A percentile compares a stretch with the other conserved stretches of the same genome.
These are phyloP conservation scores for Poeciliopsis prolifica DNA, from an alignment of 2,113 vertebrate species.

Conservation along the genomic window DNA sequence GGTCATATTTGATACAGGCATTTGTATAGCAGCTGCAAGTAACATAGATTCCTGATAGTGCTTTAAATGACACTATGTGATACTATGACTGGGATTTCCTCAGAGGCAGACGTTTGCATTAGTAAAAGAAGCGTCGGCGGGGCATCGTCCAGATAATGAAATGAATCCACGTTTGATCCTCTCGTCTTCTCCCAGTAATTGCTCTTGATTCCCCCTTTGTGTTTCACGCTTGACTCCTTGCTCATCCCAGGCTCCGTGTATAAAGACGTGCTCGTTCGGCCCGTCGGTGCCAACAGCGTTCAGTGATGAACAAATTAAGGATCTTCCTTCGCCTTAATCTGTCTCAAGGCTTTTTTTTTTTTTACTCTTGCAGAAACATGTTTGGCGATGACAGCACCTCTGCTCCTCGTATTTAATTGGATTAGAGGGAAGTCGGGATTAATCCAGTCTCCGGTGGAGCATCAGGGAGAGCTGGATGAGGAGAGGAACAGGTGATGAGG, in stretches of 20 bases:
- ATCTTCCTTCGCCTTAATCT: constrained; percentile 70
- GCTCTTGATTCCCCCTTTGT: constrained; percentile 75
- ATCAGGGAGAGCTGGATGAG: constrained; percentile 3
- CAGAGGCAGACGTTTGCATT: constrained; percentile 53
- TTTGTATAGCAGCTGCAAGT: no score
- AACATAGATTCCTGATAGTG: no score
- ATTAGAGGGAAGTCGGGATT: constrained; percentile 70
- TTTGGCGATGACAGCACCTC: constrained; percentile 72
- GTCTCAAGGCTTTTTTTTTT: constrained; percentile 66
- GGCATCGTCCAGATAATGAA: constrained; percentile 62
- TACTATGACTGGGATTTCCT: background rate
- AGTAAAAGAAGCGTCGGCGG: constrained; percentile 26
- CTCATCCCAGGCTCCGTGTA: constrained; percentile 48
- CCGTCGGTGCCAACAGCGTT: constrained; percentile 65
- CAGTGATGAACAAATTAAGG: constrained; percentile 77
- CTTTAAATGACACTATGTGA: no score
- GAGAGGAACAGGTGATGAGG: constrained; percentile 69
- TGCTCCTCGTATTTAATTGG: constrained; percentile 70
- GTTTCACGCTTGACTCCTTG: constrained; percentile 69
- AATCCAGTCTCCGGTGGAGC: constrained; percentile 43
- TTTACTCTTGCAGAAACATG: constrained; percentile 57
- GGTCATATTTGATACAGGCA: no score
- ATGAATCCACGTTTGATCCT: constrained; percentile 61
- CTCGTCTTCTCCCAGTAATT: constrained; percentile 63
- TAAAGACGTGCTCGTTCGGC: constrained; percentile 53